These are phyloP conservation scores for Epizoanthus stellaris DNA, from an alignment of 92 coral and sea anemone species.

Conservation along the genomic window DNA sequence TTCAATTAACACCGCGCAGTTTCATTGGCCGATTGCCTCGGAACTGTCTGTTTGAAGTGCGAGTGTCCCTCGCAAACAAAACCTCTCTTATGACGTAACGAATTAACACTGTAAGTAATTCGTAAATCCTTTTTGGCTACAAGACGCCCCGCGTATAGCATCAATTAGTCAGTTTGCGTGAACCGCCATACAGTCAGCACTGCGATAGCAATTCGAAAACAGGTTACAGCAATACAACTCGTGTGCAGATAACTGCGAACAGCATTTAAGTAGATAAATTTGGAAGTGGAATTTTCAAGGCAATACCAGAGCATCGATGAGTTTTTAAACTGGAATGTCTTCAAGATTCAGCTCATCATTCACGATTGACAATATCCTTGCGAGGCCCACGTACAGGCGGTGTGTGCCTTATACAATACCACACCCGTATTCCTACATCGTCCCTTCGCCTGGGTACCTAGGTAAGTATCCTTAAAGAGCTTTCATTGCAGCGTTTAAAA, in stretches of 20 bases:
- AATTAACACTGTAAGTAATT: constrained; percentile 98
- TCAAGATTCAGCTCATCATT: constrained; percentile 93
- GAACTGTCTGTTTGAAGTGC: constrained; percentile 78
- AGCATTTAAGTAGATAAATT: background rate
- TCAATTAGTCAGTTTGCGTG: constrained; percentile 84
- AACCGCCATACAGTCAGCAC: constrained; percentile 51
- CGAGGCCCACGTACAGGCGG: constrained; percentile 92
- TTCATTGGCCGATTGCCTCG: constrained; percentile 71
- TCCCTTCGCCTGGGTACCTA: constrained; percentile 81
- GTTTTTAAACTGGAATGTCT: constrained; percentile 55
- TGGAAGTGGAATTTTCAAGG: background rate
- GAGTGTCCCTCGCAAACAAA: constrained; percentile 76
- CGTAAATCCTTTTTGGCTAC: constrained; percentile 99
- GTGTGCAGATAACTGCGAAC: background rate
- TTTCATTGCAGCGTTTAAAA: constrained; percentile 5
- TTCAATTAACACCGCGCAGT: constrained; percentile 64
- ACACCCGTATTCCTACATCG: constrained; percentile 85
- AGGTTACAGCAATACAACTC: background rate
- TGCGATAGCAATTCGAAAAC: background rate
- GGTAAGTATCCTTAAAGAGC: constrained; percentile 56
- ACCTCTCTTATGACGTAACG: constrained; percentile 92
- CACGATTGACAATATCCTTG: constrained; percentile 94
- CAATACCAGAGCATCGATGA: constrained; percentile 39
- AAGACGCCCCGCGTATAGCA: constrained; percentile 86
- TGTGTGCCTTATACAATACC: constrained; percentile 76